Conservation (phyloP, 2,113 vertebrate genomes). For the Anguilla japonica region DNA sequence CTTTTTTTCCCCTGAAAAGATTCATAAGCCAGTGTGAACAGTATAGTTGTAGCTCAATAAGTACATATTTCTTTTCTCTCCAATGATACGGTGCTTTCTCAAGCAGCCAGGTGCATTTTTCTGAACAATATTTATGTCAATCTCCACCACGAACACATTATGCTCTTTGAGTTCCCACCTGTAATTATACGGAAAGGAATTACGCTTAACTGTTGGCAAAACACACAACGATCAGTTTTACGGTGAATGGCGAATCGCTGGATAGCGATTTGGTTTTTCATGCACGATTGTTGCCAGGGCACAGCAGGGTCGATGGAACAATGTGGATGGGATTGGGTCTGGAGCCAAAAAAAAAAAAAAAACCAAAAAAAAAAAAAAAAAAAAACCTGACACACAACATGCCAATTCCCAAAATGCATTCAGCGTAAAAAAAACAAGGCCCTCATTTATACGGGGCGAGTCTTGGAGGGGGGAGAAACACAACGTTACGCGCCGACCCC, state of each 20-base stretch:
- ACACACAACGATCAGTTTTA: not conserved
- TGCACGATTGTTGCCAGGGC: not conserved
- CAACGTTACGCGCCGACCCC: not conserved
- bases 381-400: not conserved
- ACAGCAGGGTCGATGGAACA: not conserved
- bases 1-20: not conserved
- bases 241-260: not conserved
- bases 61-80: not conserved
- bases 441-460: not conserved
- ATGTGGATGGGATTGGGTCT: not conserved
- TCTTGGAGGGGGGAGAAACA: not conserved
- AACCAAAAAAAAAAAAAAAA: not conserved
- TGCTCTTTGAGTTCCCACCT: not conserved
- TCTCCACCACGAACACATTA: not conserved
- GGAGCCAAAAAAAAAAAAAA: not conserved
- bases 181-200: not conserved
- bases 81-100: not conserved
- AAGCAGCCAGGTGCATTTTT: not conserved
- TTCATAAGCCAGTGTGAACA: not conserved
- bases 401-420: not conserved
- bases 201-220: not conserved
- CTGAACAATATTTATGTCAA: too few relatives aligned
- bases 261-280: not conserved
- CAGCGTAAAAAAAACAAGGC: not conserved
- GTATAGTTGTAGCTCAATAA: not conserved